Conservation (phyloP, 1,140 invertebrate genomes). For the Drosophila lacertosa region DNA sequence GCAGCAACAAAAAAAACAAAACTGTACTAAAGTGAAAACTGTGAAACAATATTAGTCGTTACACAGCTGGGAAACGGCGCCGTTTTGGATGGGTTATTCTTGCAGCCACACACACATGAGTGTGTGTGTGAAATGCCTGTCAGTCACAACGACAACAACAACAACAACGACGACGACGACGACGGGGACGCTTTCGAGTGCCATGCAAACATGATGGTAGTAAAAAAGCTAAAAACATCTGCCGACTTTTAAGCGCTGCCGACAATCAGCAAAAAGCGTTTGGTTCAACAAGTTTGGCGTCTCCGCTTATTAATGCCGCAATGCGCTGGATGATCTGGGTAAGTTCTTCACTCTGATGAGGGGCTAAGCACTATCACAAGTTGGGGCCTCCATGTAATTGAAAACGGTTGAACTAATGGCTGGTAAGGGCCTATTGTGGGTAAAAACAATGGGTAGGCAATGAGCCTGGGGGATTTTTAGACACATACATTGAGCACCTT, state of each 20-base stretch:
- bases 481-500: too few relatives aligned
- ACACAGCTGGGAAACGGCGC: conserved; percentile 17
- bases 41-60: conserved; percentile 74
- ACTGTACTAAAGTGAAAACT: conserved; percentile 60
- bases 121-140: conserved; percentile 21
- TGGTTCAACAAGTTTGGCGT: conserved; percentile 11
- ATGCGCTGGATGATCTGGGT: not conserved
- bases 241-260: conserved; percentile 22
- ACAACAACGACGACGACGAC: not conserved
- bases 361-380: not conserved
- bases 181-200: conserved; percentile 4
- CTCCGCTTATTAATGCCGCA: conserved; percentile 6
- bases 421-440: not conserved
- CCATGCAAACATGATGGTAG: conserved; percentile 13
- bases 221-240: conserved; percentile 25
- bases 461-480: too few relatives aligned
- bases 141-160: conserved; percentile 24
- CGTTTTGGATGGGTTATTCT: conserved; percentile 53
- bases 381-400: not conserved
- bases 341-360: not conserved
- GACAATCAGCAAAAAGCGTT: conserved; percentile 4
- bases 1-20: conserved; percentile 38
- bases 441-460: too few relatives aligned
- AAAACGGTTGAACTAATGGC: not conserved
- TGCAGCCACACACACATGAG: conserved; percentile 32